These are phyloP conservation scores for Hirtodrosophila histrioides DNA, from an alignment of 2,888 invertebrate species.

Conservation along the genomic window DNA sequence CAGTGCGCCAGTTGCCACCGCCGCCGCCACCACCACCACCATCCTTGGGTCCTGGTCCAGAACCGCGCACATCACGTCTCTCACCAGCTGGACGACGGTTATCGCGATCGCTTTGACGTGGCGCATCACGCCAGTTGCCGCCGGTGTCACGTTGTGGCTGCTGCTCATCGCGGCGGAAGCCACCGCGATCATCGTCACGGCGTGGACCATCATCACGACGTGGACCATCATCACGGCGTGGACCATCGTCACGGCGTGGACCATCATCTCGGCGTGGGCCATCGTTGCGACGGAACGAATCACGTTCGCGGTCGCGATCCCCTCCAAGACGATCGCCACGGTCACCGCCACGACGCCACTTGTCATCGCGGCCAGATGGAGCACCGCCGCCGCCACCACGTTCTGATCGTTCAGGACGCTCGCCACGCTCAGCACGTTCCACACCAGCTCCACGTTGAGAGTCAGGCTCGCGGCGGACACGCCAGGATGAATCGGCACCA, in stretches of 20 bases:
- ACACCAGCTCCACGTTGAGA: slow-evolving; percentile 51
- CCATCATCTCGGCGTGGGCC: slow-evolving; percentile 51
- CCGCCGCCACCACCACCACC: slow-evolving; percentile 41
- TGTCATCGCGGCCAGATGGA: slow-evolving; percentile 55
- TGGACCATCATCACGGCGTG: slow-evolving; percentile 28
- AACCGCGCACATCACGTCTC: slow-evolving; percentile 72
- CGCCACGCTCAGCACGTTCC: slow-evolving; percentile 50
- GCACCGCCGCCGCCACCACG: slow-evolving; percentile 50
- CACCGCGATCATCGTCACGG: slow-evolving; percentile 61
- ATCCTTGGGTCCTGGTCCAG: slow-evolving; percentile 67
- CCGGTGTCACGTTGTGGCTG: slow-evolving; percentile 71
- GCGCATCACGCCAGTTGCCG: slow-evolving; percentile 81
- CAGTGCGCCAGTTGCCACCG: slow-evolving; percentile 81
- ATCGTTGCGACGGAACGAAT: slow-evolving; percentile 62
- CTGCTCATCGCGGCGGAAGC: slow-evolving; percentile 74
- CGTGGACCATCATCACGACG: slow-evolving; percentile 26
- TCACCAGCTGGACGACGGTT: slow-evolving; percentile 71
- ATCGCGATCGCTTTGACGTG: slow-evolving; percentile 76
- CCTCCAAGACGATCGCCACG: slow-evolving; percentile 51
- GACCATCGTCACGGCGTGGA: slow-evolving; percentile 42
- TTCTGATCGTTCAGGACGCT: slow-evolving; percentile 41
- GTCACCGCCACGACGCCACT: slow-evolving; percentile 57
- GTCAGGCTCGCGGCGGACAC: slow-evolving; percentile 77
- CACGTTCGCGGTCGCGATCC: slow-evolving; percentile 50
- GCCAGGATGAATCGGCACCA: slow-evolving; percentile 75